phyloP scores from a whole-genome alignment of 2,113 vertebrate species.

The Bagarius yarrelli region DNA sequence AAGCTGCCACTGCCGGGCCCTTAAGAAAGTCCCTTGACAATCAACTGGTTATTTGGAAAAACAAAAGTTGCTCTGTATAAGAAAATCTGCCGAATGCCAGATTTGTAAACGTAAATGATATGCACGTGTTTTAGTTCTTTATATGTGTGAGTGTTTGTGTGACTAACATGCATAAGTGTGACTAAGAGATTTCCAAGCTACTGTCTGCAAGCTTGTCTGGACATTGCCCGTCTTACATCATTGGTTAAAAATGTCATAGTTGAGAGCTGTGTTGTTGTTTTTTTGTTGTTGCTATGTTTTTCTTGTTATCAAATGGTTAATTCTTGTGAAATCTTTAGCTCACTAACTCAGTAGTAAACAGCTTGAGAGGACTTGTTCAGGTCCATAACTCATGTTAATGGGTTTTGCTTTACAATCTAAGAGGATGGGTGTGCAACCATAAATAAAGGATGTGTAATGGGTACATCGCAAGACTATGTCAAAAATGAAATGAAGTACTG shows the following conservation, averaged over 20 bases:
- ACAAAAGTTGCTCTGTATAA: too few species aligned
- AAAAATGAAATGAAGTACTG: conserved; percentile 1
- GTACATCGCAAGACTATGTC: neutral
- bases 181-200: conserved; percentile 41
- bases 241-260: conserved; percentile 43
- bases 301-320: conserved; percentile 8
- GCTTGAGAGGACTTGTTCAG: conserved; percentile 42
- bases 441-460: neutral
- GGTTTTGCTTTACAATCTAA: neutral
- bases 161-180: conserved; percentile 18
- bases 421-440: neutral
- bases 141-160: conserved; percentile 20
- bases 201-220: conserved; percentile 48
- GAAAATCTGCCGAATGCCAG: neutral
- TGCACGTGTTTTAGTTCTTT: neutral
- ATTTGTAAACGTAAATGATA: neutral
- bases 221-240: conserved; percentile 42
- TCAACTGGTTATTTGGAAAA: too few species aligned
- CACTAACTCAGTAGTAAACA: conserved; percentile 41
- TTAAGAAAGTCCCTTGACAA: too few species aligned
- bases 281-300: conserved; percentile 16
- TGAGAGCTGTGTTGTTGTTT: neutral
- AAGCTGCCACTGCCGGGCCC: too few species aligned
- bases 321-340: conserved; percentile 40
- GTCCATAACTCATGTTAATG: conserved; percentile 37